Evolutionary conservation across 2,888 invertebrate genomes (phyloP).

Genomic region (Leptothorax acervorum): DNA sequence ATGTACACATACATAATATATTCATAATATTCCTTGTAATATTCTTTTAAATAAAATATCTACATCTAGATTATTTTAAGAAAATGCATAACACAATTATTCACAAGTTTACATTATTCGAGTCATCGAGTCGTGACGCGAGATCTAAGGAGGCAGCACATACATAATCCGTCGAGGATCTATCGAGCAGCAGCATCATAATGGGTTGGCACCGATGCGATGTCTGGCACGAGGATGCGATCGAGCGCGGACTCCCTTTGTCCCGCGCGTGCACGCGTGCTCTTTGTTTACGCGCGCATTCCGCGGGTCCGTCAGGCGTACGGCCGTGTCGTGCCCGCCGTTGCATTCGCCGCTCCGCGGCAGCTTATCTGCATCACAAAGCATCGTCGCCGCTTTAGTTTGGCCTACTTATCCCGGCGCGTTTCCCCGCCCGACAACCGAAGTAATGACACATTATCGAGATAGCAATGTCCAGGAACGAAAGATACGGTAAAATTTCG

Average conservation of each 20-base stretch:
- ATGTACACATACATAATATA: not conserved
- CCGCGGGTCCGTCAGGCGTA: conserved; percentile 50
- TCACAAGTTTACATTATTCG: not conserved
- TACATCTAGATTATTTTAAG: not conserved
- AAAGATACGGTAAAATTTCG: conserved; percentile 9
- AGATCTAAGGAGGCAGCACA: not conserved
- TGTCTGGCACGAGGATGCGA: conserved; percentile 39
- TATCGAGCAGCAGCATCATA: not conserved
- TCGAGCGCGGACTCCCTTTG: conserved; percentile 63
- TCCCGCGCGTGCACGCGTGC: conserved; percentile 59
- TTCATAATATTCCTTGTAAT: not conserved
- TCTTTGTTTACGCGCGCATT: conserved; percentile 76
- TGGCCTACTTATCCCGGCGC: conserved; percentile 77
- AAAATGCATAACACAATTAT: no score
- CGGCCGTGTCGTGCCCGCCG: conserved; percentile 8
- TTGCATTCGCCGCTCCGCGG: conserved; percentile 58
- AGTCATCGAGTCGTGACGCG: not conserved
- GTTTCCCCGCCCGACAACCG: conserved; percentile 66
- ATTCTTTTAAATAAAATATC: not conserved
- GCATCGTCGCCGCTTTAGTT: conserved; percentile 69
- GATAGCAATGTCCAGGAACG: conserved; percentile 30
- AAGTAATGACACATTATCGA: conserved; percentile 59
- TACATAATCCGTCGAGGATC: not conserved
- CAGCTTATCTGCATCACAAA: conserved; percentile 76
- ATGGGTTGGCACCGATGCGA: conserved; percentile 37